These are phyloP conservation scores for Drosophila nikananu DNA, from an alignment of 1,140 invertebrate species.

Conservation along the genomic window DNA sequence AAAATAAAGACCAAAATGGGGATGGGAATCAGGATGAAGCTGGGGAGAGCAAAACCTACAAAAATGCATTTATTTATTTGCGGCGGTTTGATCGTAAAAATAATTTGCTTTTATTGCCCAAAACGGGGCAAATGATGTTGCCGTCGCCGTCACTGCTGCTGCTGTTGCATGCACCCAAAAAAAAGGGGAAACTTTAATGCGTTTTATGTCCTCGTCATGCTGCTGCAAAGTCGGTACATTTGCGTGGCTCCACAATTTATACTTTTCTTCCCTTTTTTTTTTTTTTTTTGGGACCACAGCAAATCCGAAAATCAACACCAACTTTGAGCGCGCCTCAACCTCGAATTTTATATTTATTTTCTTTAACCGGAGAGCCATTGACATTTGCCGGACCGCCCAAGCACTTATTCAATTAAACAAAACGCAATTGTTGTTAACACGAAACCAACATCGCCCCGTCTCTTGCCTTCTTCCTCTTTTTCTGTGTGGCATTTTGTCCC, in stretches of 20 bases:
- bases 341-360: conserved; percentile 46
- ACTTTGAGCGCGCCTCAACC: conserved; percentile 16
- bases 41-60: conserved; percentile 20
- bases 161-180: conserved; percentile 39
- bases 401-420: conserved; percentile 80
- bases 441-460: conserved; percentile 28
- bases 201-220: conserved; percentile 74
- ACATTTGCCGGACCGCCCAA: conserved; percentile 47
- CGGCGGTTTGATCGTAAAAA: conserved; percentile 76
- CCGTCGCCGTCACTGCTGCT: conserved; percentile 43
- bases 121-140: conserved; percentile 47
- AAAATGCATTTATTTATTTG: conserved; percentile 79
- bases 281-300: conserved; percentile 9
- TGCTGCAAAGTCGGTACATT: conserved; percentile 25
- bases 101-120: conserved; percentile 80
- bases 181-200: conserved; percentile 52
- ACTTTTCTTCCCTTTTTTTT: conserved; percentile 26
- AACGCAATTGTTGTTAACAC: conserved; percentile 62
- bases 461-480: background rate
- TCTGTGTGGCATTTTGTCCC: conserved; percentile 29
- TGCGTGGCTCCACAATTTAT: conserved; percentile 12
- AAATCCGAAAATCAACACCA: conserved; percentile 72
- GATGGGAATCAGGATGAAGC: conserved; percentile 8
- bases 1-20: conserved; percentile 14
- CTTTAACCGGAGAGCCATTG: conserved; percentile 52